Conservation (phyloP, 2,888 invertebrate species). For the Clepsis dumicolana region DNA sequence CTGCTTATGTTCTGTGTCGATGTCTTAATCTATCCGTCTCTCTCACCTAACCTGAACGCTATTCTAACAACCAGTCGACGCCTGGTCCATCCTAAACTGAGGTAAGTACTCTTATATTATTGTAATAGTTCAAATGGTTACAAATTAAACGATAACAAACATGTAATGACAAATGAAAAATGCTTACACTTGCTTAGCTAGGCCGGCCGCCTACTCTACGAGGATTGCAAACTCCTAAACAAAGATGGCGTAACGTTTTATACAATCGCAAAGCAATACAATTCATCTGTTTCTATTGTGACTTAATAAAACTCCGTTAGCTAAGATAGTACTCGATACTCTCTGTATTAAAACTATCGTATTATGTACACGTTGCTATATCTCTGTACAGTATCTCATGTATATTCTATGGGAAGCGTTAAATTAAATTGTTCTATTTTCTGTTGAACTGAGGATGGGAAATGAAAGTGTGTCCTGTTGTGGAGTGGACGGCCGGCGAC, state of each 20-base stretch:
- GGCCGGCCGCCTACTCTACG: slow-evolving; percentile 75
- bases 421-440: slow-evolving; percentile 57
- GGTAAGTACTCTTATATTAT: slow-evolving; percentile 78
- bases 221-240: slow-evolving; percentile 68
- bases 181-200: slow-evolving; percentile 85
- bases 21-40: slow-evolving; percentile 75
- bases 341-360: slow-evolving; percentile 83
- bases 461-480: slow-evolving; percentile 71
- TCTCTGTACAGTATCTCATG: slow-evolving; percentile 83
- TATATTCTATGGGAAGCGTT: slow-evolving; percentile 79
- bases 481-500: slow-evolving; percentile 75
- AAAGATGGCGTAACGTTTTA: slow-evolving; percentile 75
- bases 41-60: slow-evolving; percentile 76
- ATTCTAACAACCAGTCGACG: slow-evolving; percentile 83
- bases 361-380: slow-evolving; percentile 81
- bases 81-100: slow-evolving; percentile 86
- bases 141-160: slow-evolving; percentile 85
- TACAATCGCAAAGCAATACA: slow-evolving; percentile 80
- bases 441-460: slow-evolving; percentile 80
- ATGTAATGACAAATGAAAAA: slow-evolving; percentile 83
- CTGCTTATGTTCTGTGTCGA: slow-evolving; percentile 77
- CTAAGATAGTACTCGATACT: slow-evolving; percentile 81
- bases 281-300: slow-evolving; percentile 76
- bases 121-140: slow-evolving; percentile 84
- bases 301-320: slow-evolving; percentile 78